Percentiles rank a stretch among this genome's conserved stretches.
These are phyloP conservation scores for Amiota minor DNA, from an alignment of 2,888 invertebrate genomes.

Conservation along the genomic window DNA sequence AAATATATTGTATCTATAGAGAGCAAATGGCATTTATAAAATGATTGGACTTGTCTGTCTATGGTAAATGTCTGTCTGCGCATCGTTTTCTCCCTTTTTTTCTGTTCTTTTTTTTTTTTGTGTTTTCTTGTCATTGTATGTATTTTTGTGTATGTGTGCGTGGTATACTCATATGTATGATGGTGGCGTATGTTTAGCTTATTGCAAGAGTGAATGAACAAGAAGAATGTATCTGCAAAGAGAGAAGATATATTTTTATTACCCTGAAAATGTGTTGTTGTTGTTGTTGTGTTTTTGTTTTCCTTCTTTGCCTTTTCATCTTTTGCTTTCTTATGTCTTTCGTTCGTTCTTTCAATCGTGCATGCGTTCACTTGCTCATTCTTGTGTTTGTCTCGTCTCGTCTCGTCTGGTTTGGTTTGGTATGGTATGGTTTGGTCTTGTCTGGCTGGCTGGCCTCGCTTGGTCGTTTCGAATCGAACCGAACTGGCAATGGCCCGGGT, in stretches of 20 bases:
- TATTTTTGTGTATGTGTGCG: constrained; percentile 24
- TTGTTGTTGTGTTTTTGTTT: constrained; percentile 30
- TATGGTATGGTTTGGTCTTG: no score
- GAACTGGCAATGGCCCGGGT: constrained; percentile 3
- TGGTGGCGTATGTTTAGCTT: not conserved
- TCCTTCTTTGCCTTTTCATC: constrained; percentile 46
- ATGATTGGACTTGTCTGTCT: constrained; percentile 61
- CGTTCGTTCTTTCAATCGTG: constrained; percentile 8
- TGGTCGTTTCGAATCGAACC: no score
- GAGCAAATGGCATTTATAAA: constrained; percentile 67
- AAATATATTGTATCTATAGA: constrained; percentile 49
- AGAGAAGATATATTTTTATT: constrained; percentile 55
- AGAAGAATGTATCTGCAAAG: constrained; percentile 25
- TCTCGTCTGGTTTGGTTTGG: no score
- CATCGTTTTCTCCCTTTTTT: not conserved
- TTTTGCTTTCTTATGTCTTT: constrained; percentile 22
- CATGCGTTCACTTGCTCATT: constrained; percentile 4
- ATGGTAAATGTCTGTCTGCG: constrained; percentile 24
- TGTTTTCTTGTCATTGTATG: constrained; percentile 43
- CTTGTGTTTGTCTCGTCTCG: not conserved
- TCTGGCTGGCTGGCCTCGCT: no score
- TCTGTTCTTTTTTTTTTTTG: not conserved
- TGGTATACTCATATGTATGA: not conserved
- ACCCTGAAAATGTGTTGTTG: constrained; percentile 45
- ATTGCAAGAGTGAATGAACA: constrained; percentile 33